Conservation (phyloP, 2,888 invertebrate species). For the Desoria tigrina region DNA sequence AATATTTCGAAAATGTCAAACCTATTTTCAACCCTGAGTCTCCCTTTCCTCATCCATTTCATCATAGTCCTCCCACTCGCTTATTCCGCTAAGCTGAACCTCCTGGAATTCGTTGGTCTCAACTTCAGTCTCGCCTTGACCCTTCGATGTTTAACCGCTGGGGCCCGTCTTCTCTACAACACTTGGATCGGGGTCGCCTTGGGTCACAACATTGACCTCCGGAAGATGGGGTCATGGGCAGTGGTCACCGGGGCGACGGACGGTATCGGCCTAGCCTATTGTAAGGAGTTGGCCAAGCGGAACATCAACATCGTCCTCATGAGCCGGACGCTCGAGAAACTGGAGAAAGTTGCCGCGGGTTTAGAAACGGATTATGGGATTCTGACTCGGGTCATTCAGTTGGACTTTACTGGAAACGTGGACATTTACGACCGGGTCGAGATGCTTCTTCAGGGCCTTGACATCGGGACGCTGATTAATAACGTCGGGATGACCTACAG, state of each 20-base stretch:
- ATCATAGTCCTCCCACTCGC: too few species aligned
- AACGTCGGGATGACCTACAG: slow-evolving; percentile 62
- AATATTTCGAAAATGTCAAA: too few species aligned
- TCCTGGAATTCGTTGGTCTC: too few species aligned
- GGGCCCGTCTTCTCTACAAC: slow-evolving; percentile 7
- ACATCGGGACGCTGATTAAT: slow-evolving; percentile 73
- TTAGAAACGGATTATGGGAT: slow-evolving; percentile 65
- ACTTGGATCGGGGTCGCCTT: slow-evolving; percentile 18
- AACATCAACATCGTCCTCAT: slow-evolving; percentile 79
- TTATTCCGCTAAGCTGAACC: too few species aligned
- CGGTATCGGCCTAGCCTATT: slow-evolving; percentile 86
- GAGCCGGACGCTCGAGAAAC: slow-evolving; percentile 73
- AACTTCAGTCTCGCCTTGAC: too few species aligned
- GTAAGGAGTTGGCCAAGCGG: slow-evolving; percentile 72
- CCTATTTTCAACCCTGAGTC: too few species aligned
- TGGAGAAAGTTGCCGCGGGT: slow-evolving; percentile 69
- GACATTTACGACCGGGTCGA: slow-evolving; percentile 71
- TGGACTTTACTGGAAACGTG: slow-evolving; percentile 75
- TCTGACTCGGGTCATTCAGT: slow-evolving; percentile 73
- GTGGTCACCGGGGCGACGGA: slow-evolving; percentile 87
- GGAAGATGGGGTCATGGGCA: slow-evolving; percentile 60
- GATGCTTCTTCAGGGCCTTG: slow-evolving; percentile 63
- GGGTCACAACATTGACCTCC: slow-evolving; percentile 20
- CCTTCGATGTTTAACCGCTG: background rate
- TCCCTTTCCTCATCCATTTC: too few species aligned